phyloP scores from a whole-genome alignment of 1,140 invertebrate genomes.

The Hycleus phaleratus region DNA sequence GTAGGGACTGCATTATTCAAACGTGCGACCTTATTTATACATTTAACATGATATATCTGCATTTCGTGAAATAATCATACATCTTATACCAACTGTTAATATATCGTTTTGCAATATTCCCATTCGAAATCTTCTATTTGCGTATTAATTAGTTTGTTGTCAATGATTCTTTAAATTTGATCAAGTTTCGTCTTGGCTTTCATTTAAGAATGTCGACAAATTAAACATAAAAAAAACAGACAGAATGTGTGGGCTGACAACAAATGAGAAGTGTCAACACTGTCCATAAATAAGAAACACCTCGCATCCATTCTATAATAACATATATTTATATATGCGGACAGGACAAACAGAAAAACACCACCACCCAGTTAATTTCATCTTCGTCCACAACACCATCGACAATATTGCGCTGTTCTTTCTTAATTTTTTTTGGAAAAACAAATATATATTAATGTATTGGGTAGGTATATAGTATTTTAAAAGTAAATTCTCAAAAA shows the following conservation, averaged over 20 bases:
- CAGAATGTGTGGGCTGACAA: conserved; percentile 34
- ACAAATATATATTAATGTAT: too few species aligned
- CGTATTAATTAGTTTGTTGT: too few species aligned
- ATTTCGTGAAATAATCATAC: conserved; percentile 30
- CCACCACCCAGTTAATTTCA: too few species aligned
- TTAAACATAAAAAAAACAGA: conserved; percentile 30
- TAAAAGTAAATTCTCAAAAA: not conserved
- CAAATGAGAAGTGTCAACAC: conserved; percentile 39
- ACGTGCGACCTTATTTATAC: conserved; percentile 27
- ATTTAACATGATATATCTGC: conserved; percentile 30
- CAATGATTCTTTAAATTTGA: not conserved
- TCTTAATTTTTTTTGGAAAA: too few species aligned
- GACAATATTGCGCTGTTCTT: too few species aligned
- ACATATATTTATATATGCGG: conserved; percentile 25
- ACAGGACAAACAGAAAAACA: too few species aligned
- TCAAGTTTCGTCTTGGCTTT: conserved; percentile 12
- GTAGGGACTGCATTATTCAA: conserved; percentile 29
- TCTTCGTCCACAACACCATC: too few species aligned
- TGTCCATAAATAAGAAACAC: conserved; percentile 33
- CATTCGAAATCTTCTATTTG: not conserved
- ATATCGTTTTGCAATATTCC: conserved; percentile 16
- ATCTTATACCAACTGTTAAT: conserved; percentile 25
- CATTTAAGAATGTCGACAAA: conserved; percentile 35
- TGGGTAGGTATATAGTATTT: too few species aligned
- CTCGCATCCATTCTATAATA: conserved; percentile 20